Base-by-base conservation (phyloP, 2,113 vertebrate genomes). In the Anolis carolinensis region DNA sequence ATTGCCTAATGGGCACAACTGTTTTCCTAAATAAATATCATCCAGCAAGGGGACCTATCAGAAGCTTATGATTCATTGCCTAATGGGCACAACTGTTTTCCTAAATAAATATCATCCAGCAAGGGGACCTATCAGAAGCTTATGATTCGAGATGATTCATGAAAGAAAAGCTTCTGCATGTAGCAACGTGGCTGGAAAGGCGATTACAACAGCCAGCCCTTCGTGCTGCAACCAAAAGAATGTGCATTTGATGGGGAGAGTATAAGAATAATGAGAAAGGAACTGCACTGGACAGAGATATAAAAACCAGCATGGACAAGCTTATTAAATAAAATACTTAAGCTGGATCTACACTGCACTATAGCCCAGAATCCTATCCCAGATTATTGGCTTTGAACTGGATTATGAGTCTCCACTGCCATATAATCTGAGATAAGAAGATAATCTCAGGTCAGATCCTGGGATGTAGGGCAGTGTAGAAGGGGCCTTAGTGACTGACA, bases 21-120 rank as follows among this genome's bases (percentile, higher is more conserved):
- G 85, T 87, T 85, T 87, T 91, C 89, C 65, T 89, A 89, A 91
- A 84, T 90, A 93, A 89, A 92, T 90, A 88, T 89, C 91, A 89
- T 90, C 90, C 89, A 89, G 92, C 90, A 81, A 6, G 71, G 89
- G 84, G 83, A 82, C 80, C 71, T 88, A 91, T 89, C 0, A 0
- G 81, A 48, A 86, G 90, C n/a, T n/a, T n/a, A 86, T 95, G 95
- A 95, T 91, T 95, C 95, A 95, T 83, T 87, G 39, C 63, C 84
- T 79, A 90, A 55, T 73, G 85, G 93, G 93, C 89, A 92, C 91
- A 94, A 93, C 83, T 90, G 85, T 87, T 85, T 87, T 91, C 89
- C 65, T 89, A 89, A 91, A 84, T 90, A 93, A 89, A 92, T 90
- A 88, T 89, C 91, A 89, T 90, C 90, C 89, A 89, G 92, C 90